Conservation (phyloP, 2,113 vertebrate species). For the Thinocorus orbignyianus region DNA sequence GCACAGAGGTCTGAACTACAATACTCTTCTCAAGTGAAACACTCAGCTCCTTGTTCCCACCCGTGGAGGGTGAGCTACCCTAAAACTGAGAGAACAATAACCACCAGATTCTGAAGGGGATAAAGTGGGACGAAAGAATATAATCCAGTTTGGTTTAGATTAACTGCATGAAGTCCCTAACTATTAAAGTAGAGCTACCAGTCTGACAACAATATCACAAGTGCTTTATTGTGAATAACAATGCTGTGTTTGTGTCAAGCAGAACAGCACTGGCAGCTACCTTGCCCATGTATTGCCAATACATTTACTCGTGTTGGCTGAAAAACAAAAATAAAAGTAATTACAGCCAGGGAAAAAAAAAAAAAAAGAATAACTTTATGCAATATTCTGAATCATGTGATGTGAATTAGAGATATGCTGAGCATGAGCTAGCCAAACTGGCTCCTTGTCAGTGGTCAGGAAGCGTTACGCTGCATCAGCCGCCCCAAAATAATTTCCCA, state of each 20-base stretch:
- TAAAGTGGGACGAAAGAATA: not conserved
- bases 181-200: not conserved
- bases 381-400: not conserved
- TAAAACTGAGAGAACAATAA: not conserved
- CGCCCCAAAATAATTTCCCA: not conserved
- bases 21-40: not conserved
- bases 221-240: not conserved
- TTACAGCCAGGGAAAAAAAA: not conserved
- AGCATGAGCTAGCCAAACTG: not conserved
- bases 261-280: not conserved
- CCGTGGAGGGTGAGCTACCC: not conserved
- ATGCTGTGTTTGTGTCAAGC: not conserved
- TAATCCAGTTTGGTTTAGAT: not conserved
- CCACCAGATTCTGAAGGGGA: not conserved
- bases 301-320: not conserved
- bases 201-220: slow-evolving; percentile 1
- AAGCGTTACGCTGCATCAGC: not conserved
- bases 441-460: not conserved
- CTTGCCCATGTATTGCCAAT: not conserved
- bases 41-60: not conserved
- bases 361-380: not conserved
- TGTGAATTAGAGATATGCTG: not conserved
- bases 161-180: not conserved
- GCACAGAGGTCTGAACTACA: not conserved
- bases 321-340: slow-evolving; percentile 17